phyloP scores from a whole-genome alignment of 2,113 vertebrate species.

The Merops nubicus region DNA sequence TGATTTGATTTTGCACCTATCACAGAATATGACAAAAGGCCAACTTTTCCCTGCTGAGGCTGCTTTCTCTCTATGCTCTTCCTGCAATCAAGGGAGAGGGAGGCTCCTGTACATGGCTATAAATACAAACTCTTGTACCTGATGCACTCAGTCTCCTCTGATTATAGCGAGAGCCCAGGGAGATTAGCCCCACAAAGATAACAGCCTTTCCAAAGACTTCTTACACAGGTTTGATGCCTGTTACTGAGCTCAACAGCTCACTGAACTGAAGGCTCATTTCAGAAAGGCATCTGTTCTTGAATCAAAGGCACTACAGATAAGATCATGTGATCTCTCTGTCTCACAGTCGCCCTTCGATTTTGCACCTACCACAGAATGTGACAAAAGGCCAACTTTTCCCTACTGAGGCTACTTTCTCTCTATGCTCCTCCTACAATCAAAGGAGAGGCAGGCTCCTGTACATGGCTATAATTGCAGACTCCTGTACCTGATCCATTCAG shows the following conservation, averaged over 20 bases:
- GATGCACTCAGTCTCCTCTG: not conserved
- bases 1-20: not conserved
- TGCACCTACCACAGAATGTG: not conserved
- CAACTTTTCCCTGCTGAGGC: not conserved
- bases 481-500: not conserved
- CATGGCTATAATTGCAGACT: not conserved
- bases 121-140: not conserved
- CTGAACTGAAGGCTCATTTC: not conserved
- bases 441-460: not conserved
- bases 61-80: not conserved
- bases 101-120: not conserved
- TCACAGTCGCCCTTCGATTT: not conserved
- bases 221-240: not conserved
- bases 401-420: not conserved
- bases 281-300: not conserved
- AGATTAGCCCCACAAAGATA: not conserved
- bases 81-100: not conserved
- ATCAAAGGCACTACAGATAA: not conserved
- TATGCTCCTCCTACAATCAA: not conserved
- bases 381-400: not conserved
- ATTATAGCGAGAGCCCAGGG: fast-evolving
- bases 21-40: not conserved
- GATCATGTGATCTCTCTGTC: not conserved
- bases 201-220: not conserved
- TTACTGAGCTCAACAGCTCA: not conserved